A percentile compares a stretch with the other conserved stretches of the same genome.
Conservation (phyloP, 2,113 vertebrate species). For the Ornithorhynchus anatinus region DNA sequence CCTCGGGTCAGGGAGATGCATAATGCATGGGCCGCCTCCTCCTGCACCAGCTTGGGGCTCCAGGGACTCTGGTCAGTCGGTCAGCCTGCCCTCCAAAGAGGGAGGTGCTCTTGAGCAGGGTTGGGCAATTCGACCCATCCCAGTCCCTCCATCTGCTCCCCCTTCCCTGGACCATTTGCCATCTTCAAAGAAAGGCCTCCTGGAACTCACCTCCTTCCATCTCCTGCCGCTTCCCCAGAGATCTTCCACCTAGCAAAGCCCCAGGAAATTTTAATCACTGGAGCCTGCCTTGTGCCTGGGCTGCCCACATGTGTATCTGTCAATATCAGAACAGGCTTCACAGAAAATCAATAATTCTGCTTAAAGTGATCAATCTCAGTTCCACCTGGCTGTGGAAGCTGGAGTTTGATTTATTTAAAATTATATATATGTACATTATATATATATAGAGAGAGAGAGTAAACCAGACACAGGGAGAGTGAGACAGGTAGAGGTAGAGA, state of each 20-base stretch:
- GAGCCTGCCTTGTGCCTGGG: not conserved
- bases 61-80: no score
- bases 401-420: constrained; percentile 63
- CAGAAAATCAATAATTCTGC: constrained; percentile 64
- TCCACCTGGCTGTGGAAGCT: constrained; percentile 59
- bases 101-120: no score
- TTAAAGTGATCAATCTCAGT: constrained; percentile 69
- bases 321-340: constrained; percentile 53
- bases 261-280: not conserved
- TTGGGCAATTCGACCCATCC: no score
- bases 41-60: no score
- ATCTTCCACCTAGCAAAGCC: not conserved
- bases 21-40: no score
- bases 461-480: no score
- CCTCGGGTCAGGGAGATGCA: no score
- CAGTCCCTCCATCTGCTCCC: no score
- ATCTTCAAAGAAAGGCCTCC: constrained; percentile 1
- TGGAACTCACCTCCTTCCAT: not conserved
- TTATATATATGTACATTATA: constrained; percentile 38
- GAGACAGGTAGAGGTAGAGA: no score
- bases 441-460: no score
- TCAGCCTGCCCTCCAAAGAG: no score
- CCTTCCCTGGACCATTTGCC: no score
- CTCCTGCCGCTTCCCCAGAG: not conserved
- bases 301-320: constrained; percentile 15